Evolutionary conservation across 2,888 invertebrate genomes (phyloP).

Genomic region (Caenorhabditis afra): DNA sequence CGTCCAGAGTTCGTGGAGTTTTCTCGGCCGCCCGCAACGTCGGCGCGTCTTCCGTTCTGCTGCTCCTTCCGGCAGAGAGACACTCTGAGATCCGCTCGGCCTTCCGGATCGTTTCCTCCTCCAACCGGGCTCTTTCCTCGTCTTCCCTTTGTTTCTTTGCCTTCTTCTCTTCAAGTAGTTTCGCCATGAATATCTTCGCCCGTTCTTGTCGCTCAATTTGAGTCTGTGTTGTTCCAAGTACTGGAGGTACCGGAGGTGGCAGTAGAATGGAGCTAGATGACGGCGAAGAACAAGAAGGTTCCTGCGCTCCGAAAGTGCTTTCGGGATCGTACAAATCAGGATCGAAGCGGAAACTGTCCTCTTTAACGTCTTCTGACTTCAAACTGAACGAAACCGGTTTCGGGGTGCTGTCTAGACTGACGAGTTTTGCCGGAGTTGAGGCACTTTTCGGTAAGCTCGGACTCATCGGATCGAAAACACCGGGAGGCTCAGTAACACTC

Average conservation of each 20-base stretch:
- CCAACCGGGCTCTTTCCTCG: conserved; percentile 57
- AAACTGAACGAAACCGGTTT: conserved; percentile 34
- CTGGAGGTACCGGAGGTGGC: conserved; percentile 57
- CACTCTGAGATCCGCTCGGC: conserved; percentile 54
- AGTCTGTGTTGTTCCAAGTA: conserved; percentile 51
- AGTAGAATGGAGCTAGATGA: background rate
- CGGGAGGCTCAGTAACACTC: conserved; percentile 38
- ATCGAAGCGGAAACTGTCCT: conserved; percentile 52
- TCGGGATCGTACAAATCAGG: conserved; percentile 39
- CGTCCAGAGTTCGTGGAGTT: conserved; percentile 52
- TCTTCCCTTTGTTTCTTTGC: conserved; percentile 60
- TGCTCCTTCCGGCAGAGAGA: conserved; percentile 12
- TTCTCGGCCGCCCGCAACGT: background rate
- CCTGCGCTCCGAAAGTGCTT: background rate
- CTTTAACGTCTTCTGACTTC: conserved; percentile 19
- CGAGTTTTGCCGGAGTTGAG: conserved; percentile 21
- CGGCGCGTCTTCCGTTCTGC: background rate
- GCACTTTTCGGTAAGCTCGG: conserved; percentile 32
- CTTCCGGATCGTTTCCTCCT: conserved; percentile 53
- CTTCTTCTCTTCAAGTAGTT: conserved; percentile 70
- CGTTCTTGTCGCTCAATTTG: conserved; percentile 69
- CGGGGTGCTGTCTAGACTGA: conserved; percentile 4
- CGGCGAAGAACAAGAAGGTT: too few relatives aligned
- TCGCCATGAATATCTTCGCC: conserved; percentile 76
- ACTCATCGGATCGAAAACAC: conserved; percentile 59